Base-by-base conservation (phyloP, 2,113 vertebrate species). In the Sylvietta virens region DNA sequence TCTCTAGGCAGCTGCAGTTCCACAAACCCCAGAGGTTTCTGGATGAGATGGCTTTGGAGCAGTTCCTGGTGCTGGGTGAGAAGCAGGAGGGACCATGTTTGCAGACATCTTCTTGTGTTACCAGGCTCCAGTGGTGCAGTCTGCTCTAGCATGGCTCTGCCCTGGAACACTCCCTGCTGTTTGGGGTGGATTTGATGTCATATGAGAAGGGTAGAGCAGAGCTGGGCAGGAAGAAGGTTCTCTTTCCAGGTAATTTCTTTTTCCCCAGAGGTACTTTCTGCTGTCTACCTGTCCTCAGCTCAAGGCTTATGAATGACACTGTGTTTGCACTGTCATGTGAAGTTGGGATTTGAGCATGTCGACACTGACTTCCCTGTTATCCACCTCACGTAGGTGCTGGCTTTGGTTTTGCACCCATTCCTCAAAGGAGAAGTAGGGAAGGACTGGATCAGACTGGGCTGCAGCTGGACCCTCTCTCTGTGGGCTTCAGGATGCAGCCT, bases 101-200 rank as follows among this genome's bases (percentile, higher is more conserved):
- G 48, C 39, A 58, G 81, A 12, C 3, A 30, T n/a, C 47, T 71
- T 71, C 35, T 69, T 6, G 1, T 7, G 40, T 51, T 35, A 13
- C n/a, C 10, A 3, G 3, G 21, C 15, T 91, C 27, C 33, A 31
- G 2, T 23, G 57, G 21, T 10, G 17, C 48, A n/a, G 6, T 5
- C 10, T 62, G n/a, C 22, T 66, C 27, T 21, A 28, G 15, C 2
- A 10, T 31, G 47, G 24, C 51, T 76, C 20, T 89, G 48, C 13
- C 53, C 21, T 79, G 62, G 19, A 58, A 10, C 39, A 71, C 11
- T 47, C 39, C 42, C 40, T 47, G 71, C 57, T 71, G 6, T 48
- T 53, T 1, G 1, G 1, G 6, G 1, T 2, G 22, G 30, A 8
- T 70, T 50, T 45, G 66, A 33, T 72, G 39, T 42, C 19, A 1